Conservation (phyloP, 1,140 invertebrate genomes). For the Mercenaria mercenaria region DNA sequence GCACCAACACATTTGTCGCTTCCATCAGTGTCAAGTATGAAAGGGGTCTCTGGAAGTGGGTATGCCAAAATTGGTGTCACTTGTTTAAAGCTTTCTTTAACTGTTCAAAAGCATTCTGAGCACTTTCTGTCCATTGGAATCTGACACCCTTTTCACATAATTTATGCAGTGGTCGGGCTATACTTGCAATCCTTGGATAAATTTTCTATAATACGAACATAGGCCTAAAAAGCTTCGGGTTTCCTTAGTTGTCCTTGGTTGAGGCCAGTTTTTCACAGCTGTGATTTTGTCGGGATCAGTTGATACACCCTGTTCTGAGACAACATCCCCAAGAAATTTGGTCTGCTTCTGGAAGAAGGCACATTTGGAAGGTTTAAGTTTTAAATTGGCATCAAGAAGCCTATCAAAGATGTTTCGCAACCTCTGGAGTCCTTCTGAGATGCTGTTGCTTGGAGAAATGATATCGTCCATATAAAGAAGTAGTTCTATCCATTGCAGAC, state of each 20-base stretch:
- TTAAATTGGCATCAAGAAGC: neutral
- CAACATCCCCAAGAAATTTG: neutral
- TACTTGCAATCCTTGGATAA: conserved; percentile 44
- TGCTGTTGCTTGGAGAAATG: neutral
- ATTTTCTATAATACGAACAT: conserved; percentile 55
- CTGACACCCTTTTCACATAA: conserved; percentile 18
- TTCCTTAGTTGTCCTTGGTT: neutral
- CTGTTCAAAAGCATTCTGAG: conserved; percentile 59
- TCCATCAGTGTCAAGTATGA: conserved; percentile 72
- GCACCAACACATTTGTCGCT: neutral
- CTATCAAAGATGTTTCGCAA: neutral
- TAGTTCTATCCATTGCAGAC: neutral
- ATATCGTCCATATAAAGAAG: conserved; percentile 17
- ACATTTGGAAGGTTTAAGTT: conserved; percentile 27
- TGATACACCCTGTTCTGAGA: neutral
- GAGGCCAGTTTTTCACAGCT: neutral
- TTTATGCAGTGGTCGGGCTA: conserved; percentile 60
- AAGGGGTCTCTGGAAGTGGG: conserved; percentile 6
- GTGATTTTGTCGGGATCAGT: neutral
- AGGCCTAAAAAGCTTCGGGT: conserved; percentile 40
- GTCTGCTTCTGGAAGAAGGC: neutral
- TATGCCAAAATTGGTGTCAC: conserved; percentile 61
- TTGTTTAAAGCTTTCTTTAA: conserved; percentile 60
- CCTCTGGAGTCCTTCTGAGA: neutral
- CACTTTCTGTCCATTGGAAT: conserved; percentile 55